Evolutionary conservation across 2,113 vertebrate species (phyloP), one percentile per base, ranked within the genome.

Genomic region (Limanda limanda): DNA sequence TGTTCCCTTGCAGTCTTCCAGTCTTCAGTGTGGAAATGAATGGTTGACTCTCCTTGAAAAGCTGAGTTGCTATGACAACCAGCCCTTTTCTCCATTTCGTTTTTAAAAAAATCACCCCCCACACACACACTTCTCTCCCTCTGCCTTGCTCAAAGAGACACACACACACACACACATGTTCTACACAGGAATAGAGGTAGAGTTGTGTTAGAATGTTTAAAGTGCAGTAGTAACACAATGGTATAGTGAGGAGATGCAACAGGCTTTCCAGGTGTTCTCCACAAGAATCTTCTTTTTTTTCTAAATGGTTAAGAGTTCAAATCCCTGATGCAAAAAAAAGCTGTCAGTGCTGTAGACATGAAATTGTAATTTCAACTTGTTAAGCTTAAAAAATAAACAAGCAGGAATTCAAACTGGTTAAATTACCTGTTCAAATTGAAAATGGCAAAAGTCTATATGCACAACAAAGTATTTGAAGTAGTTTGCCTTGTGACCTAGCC

Each of bases 31-130:
- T 88, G 86, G 83, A 90, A 94, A 92, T 89, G 89, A 94, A 94
- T 89, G 89, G 91, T 81, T 90, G 91, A 90, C 86, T 90, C 84
- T 83, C 85, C 88, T 92, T 92, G 90, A 91, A 93, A 92, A 94
- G 70, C 68, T 63, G 78, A 90, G 93, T 95, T 94, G 89, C 93
- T 89, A 94, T 94, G 93, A 93, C 88, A 92, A 95, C 94, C 47
- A n/a, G 74, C 58, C 85, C 72, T 90, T 92, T 87, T 83, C 79
- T 90, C 81, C 66, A 85, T 84, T 81, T 87, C 86, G 63, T 62
- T 62, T 64, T 20, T 1, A 0, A 7, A 31, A 31, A 31, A 31
- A 31, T 31, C 31, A 11, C 5, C 13, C 2, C 57, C 1, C 15
- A 47, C 42, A 47, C 42, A 13, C 71, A 23, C 14, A 59, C 4